Evolutionary conservation across 2,797 vertebrate genomes (phyloP).

Genomic region (Acrossocheilus wenchowensis): DNA sequence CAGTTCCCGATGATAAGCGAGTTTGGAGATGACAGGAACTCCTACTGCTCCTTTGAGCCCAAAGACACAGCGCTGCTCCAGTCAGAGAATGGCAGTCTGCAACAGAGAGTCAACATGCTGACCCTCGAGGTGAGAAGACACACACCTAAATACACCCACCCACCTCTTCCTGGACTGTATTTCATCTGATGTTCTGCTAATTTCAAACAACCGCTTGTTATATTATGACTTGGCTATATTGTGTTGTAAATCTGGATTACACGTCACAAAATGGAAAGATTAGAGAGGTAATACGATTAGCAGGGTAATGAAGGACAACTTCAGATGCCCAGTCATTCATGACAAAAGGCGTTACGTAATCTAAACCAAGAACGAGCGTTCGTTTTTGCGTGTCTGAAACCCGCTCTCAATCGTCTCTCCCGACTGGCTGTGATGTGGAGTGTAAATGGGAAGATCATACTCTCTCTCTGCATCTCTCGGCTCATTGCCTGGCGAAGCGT

Average conservation of each 20-base stretch:
- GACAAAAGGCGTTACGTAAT: constrained; percentile 24
- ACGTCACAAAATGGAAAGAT: constrained; percentile 11
- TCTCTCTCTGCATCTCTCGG: constrained; percentile 34
- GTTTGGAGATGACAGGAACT: constrained; percentile 91
- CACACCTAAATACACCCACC: constrained; percentile 3
- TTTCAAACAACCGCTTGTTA: background rate
- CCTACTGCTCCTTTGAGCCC: constrained; percentile 91
- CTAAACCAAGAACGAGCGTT: constrained; percentile 1
- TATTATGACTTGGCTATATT: constrained; percentile 1
- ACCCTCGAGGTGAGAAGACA: constrained; percentile 87
- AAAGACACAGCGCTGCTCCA: constrained; percentile 92
- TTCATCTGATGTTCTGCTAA: constrained; percentile 18
- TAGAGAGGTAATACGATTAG: constrained; percentile 30
- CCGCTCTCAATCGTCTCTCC: background rate
- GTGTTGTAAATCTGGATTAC: constrained; percentile 32
- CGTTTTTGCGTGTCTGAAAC: constrained; percentile 21
- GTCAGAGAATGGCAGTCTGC: constrained; percentile 91
- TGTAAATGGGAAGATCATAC: constrained; percentile 42
- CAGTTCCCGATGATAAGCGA: constrained; percentile 94
- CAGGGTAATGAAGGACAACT: constrained; percentile 33
- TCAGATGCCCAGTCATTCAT: constrained; percentile 19
- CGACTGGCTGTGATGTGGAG: constrained; percentile 44
- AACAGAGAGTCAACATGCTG: constrained; percentile 92
- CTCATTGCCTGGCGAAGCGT: constrained; percentile 58
- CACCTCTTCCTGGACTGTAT: background rate